Percentiles rank a stretch among this genome's conserved stretches.
Evolutionary conservation across 2,113 vertebrate genomes (phyloP).

Genomic region (crab-eating macaque (Macaca fascicularis)): T2T-MFA8v1.1 NC_088395.1:121087501-121088000

Average conservation of each 20-base stretch:
- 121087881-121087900: neutral
- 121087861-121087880: neutral
- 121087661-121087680: neutral
- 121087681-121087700: neutral
- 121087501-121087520: neutral
- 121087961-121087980: constrained; percentile 45
- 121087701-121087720: neutral
- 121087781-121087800: neutral
- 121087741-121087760: neutral
- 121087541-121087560: neutral
- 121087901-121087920: constrained; percentile 28
- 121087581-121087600: neutral
- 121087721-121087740: constrained; percentile 5
- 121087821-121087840: constrained; percentile 35
- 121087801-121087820: constrained; percentile 15
- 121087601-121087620: neutral
- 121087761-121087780: constrained; percentile 33
- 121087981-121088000: neutral
- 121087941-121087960: constrained; percentile 51
- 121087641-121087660: neutral
- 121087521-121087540: neutral
- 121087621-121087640: neutral
- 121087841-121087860: neutral
- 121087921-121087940: constrained; percentile 27
- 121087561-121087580: neutral